Evolutionary conservation across 2,797 vertebrate genomes (phyloP), one percentile per base, ranked within the genome.

Genomic region (Garrulus glandarius): DNA sequence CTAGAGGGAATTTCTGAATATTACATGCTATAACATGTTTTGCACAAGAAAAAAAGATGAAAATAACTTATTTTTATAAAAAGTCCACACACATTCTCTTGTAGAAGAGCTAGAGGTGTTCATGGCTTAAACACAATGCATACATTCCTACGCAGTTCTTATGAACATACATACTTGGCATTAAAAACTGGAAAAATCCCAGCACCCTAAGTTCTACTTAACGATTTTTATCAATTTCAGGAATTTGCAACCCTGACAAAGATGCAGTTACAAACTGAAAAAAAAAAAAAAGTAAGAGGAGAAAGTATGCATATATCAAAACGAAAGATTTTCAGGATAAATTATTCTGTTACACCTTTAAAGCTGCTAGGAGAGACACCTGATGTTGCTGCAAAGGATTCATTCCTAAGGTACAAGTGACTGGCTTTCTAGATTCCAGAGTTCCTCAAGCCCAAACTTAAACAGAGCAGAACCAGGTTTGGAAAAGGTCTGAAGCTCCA

Each of bases 1-100:
- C 49, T 69, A 44, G 57, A 92, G 87, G 30, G 80, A 68, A 93
- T 84, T 87, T 95, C 81, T 95, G 65, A 90, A 71, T 84, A 93
- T 82, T 70, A 44, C 13, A 72, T 11, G 27, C 14, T 64, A 3
- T 26, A 43, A 24, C 24, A 20, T 3, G 5, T 60, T 89, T 59
- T 71, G 22, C 30, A 78, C 2, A 44, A 55, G 27, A 57, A 78
- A 75, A 80, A 80, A 65, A 34, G 5, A 37, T 19, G 13, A 77
- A 19, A 78, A 10, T 37, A 77, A 41, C 3, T 69, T n/a, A 7
- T 36, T 82, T 70, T 86, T 70, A 72, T 17, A 70, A 84, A 78
- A 91, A 69, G 1, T 3, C 22, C 71, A 75, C 7, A 65, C 4
- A 47, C 3, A 21, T 6, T 19, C 12, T 77, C 13, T 75, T 86